Base-by-base conservation (phyloP, 2,888 invertebrate genomes). In the Crossocerus cetratus region DNA sequence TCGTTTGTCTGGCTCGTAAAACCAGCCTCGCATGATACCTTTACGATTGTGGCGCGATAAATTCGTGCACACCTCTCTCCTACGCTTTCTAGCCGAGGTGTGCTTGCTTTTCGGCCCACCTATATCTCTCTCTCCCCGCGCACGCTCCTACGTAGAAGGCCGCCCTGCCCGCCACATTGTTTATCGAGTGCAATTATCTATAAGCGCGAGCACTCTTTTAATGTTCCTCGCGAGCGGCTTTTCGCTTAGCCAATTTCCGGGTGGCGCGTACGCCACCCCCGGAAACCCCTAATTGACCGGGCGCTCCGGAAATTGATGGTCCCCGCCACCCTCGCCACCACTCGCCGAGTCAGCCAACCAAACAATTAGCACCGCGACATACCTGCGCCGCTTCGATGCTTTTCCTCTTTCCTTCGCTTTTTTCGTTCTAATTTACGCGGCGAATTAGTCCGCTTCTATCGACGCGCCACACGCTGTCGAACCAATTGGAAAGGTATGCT, bases 271-370 rank as follows among this genome's bases (percentile, higher is more conserved):
- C 22, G 23, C 70, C 59, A 53, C 53, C 60, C 58, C 71, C 72
- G 74, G 73, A 76, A 77, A 64, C 43, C 13, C 21, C 65, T 76
- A 80, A 76, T 74, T 78, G 66, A 57, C 67, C 64, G 55, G 62
- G 64, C 71, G 42, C 43, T 16, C 71, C 71, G 76, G 64, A 74
- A 75, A 74, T 75, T 75, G 72, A 70, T 64, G 32, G 11, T 32
- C 32, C 32, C 32, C 32, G 32, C 8, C 32, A 11, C 32, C 32
- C 32, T 32, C 11, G 8, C 3, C 32, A 16, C n/a, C n/a, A 54
- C 21, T 21, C 14, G 21, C 22, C 23, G 57, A 13, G 57, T 22
- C 22, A 22, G 5, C 32, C 8, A 11, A 32, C 32, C 8, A 32
- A 32, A 32, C 32, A 32, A 32, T 32, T 32, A 32, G 32, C 11